Evolutionary conservation across 92 coral and sea anemone genomes (phyloP).

Genomic region (Porites lobata): DNA sequence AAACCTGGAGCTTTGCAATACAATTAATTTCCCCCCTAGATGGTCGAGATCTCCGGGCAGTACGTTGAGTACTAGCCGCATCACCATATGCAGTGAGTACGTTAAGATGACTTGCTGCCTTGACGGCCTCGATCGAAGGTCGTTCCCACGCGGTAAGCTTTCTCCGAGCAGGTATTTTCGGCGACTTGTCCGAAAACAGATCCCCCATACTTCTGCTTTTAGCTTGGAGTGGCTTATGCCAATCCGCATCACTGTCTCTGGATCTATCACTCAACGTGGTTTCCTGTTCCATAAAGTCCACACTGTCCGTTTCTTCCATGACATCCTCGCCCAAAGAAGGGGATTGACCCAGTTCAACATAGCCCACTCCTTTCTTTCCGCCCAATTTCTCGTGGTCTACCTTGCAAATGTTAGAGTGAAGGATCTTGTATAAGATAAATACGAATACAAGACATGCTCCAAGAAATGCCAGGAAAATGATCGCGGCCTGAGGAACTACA

Average conservation of each 20-base stretch:
- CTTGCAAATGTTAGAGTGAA: slow-evolving; percentile 37
- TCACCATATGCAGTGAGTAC: slow-evolving; percentile 45
- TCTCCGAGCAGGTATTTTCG: slow-evolving; percentile 15
- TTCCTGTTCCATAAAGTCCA: slow-evolving; percentile 16
- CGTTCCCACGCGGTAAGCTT: slow-evolving; percentile 47
- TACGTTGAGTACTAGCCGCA: background rate
- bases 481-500: slow-evolving; percentile 69
- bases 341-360: slow-evolving; percentile 35
- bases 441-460: slow-evolving; percentile 58
- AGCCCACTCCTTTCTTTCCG: background rate
- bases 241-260: background rate
- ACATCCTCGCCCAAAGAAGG: slow-evolving; percentile 10
- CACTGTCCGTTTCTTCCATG: slow-evolving; percentile 22
- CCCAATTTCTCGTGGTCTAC: slow-evolving; percentile 14
- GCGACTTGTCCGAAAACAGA: slow-evolving; percentile 14
- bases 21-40: slow-evolving; percentile 44
- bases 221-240: background rate
- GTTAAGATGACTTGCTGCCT: slow-evolving; percentile 27
- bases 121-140: slow-evolving; percentile 34
- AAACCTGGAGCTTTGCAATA: slow-evolving; percentile 70
- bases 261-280: slow-evolving; percentile 33
- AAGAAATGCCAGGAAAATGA: slow-evolving; percentile 67
- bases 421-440: slow-evolving; percentile 49
- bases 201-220: slow-evolving; percentile 48
- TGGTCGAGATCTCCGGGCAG: background rate